Evolutionary conservation across 2,888 invertebrate species (phyloP).

Genomic region (Netelia fuscicornis): DNA sequence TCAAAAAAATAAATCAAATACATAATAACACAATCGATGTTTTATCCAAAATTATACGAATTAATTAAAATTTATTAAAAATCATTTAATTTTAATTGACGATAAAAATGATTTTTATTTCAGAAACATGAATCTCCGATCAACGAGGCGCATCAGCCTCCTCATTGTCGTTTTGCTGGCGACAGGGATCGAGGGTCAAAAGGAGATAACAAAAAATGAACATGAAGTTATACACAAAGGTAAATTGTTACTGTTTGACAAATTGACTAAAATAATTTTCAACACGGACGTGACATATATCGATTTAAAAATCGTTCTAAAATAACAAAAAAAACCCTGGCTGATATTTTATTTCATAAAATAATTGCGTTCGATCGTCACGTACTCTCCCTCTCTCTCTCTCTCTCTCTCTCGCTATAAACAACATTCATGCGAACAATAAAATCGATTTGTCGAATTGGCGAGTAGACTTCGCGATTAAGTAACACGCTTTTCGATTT

Average conservation of each 20-base stretch:
- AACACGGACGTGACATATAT: too few relatives aligned
- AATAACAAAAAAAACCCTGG: too few relatives aligned
- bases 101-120: not conserved
- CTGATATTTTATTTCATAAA: too few relatives aligned
- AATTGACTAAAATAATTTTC: too few relatives aligned
- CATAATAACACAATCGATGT: too few relatives aligned
- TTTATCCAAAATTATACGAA: not conserved
- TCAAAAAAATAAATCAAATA: too few relatives aligned
- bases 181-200: slow-evolving; percentile 16
- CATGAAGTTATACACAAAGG: not conserved
- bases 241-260: not conserved
- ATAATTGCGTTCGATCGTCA: too few relatives aligned
- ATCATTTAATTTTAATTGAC: not conserved
- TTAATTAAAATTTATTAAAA: not conserved
- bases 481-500: not conserved
- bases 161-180: slow-evolving; percentile 34
- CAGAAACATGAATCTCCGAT: slow-evolving; percentile 56
- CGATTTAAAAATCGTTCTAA: too few relatives aligned
- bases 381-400: too few relatives aligned
- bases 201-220: not conserved
- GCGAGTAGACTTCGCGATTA: not conserved
- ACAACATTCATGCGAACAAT: too few relatives aligned
- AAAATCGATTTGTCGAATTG: not conserved
- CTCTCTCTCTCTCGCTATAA: too few relatives aligned
- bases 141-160: slow-evolving; percentile 34